Conservation (phyloP, 2,113 vertebrate species). For the Hypanus sabinus region DNA sequence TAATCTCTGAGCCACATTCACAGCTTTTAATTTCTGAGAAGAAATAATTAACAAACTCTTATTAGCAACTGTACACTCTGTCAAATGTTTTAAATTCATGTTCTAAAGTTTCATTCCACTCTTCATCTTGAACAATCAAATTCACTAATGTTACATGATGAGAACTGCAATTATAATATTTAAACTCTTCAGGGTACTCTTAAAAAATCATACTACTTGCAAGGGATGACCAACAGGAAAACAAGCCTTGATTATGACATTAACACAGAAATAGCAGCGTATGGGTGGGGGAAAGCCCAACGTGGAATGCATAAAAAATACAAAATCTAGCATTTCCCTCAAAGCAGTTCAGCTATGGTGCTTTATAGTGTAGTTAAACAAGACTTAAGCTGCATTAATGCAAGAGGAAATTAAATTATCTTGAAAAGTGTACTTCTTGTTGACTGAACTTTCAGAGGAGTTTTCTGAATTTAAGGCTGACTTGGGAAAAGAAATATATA, state of each 20-base stretch:
- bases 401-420: not conserved
- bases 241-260: not conserved
- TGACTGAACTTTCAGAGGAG: not conserved
- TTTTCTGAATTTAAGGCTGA: not conserved
- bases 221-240: not conserved
- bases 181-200: not conserved
- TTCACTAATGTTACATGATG: not conserved
- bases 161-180: not conserved
- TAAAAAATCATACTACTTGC: not conserved
- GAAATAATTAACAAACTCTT: not conserved
- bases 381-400: not conserved
- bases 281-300: not conserved
- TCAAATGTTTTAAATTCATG: not conserved
- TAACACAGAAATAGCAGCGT: not conserved
- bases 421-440: not conserved
- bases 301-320: not conserved
- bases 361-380: not conserved
- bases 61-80: not conserved
- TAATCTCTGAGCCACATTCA: not conserved
- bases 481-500: not conserved
- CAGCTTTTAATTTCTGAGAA: conserved; percentile 4
- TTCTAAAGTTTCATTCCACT: not conserved
- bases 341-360: not conserved
- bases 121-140: not conserved
- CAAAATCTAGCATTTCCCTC: not conserved